Evolutionary conservation across 2,888 invertebrate species (phyloP).

Genomic region (Tryphoninae sp.): DNA sequence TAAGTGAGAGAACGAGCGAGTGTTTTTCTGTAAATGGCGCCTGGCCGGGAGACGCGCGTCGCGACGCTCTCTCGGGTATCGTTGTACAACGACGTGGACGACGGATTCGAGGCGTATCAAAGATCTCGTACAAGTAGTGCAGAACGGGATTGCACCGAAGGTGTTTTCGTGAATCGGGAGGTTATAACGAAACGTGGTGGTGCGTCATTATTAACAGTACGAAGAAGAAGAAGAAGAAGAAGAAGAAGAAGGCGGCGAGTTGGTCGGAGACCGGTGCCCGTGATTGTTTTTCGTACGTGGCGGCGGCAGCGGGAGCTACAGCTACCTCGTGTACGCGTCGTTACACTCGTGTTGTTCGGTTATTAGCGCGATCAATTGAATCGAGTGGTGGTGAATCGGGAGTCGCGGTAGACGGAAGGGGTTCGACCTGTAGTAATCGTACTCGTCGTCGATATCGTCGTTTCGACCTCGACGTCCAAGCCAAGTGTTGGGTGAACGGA

Average conservation of each 20-base stretch:
- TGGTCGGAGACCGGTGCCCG: constrained; percentile 5
- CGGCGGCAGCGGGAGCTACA: constrained; percentile 51
- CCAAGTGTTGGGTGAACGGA: constrained; percentile 23
- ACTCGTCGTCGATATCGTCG: constrained; percentile 6
- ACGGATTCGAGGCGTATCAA: constrained; percentile 8
- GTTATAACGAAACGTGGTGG: not conserved
- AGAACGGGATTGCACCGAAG: not conserved
- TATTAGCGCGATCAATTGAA: constrained; percentile 39
- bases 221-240: not conserved
- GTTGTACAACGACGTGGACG: not conserved
- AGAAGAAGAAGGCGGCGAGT: not conserved
- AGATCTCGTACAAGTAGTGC: constrained; percentile 14
- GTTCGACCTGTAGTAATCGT: not conserved
- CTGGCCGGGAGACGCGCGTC: constrained; percentile 72
- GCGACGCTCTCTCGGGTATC: constrained; percentile 64
- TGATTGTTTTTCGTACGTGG: constrained; percentile 50
- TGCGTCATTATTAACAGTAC: not conserved
- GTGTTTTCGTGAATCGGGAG: not conserved
- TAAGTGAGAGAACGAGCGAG: not conserved
- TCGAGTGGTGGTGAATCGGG: constrained; percentile 36
- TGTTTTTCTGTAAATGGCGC: constrained; percentile 75
- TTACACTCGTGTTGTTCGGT: constrained; percentile 16
- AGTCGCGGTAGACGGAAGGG: constrained; percentile 18
- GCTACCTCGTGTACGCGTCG: not conserved
- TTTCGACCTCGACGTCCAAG: not conserved